Conservation (phyloP, 2,797 vertebrate genomes). For the Pristis pectinata region DNA sequence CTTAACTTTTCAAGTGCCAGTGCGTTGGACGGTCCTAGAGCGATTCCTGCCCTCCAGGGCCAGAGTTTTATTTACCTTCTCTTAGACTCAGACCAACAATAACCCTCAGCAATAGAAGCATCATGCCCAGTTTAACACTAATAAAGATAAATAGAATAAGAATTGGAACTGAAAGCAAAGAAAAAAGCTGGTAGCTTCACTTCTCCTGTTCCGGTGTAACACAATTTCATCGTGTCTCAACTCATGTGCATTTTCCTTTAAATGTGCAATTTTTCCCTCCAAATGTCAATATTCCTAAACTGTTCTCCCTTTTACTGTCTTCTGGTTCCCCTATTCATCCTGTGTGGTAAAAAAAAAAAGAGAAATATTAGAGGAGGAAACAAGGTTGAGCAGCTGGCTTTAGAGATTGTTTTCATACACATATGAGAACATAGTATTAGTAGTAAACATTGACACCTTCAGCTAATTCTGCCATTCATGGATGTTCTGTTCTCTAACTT, state of each 20-base stretch:
- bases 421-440: not conserved
- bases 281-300: not conserved
- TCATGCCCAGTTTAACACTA: not conserved
- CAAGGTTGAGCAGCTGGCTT: not conserved
- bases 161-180: not conserved
- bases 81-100: not conserved
- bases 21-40: not conserved
- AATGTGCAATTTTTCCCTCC: not conserved
- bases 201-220: not conserved
- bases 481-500: not conserved
- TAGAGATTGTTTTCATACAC: not conserved
- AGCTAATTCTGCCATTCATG: not conserved
- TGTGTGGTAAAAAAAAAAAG: no score
- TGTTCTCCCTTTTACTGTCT: no score
- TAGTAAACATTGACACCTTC: not conserved
- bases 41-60: not conserved
- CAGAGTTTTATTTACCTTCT: not conserved
- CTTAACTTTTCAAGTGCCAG: not conserved
- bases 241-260: not conserved
- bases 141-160: not conserved
- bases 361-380: not conserved
- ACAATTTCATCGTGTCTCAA: not conserved
- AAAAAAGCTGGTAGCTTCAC: not conserved
- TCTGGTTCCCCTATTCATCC: no score
- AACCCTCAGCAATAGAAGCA: not conserved